Evolutionary conservation across 2,888 invertebrate genomes (phyloP).

Genomic region (Tuberolachnus salignus): DNA sequence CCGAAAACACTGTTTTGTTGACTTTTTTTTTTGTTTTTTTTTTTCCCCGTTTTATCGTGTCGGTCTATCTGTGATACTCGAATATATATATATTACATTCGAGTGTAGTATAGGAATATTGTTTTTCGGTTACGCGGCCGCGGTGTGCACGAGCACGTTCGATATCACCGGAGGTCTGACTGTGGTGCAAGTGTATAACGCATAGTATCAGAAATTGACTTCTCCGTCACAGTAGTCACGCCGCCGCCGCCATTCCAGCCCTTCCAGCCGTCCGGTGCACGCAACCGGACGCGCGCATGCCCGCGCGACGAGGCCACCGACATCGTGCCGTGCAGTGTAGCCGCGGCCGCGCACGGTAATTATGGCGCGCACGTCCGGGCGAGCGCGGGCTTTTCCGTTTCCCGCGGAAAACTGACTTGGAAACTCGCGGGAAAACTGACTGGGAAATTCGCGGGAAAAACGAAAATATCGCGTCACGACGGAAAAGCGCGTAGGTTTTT

Average conservation of each 20-base stretch:
- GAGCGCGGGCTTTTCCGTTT: background rate
- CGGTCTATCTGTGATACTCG: background rate
- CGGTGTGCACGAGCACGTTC: conserved; percentile 27
- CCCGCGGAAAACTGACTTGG: background rate
- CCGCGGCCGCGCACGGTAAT: background rate
- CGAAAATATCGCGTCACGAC: too few relatives aligned
- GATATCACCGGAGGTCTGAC: conserved; percentile 45
- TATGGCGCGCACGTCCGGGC: background rate
- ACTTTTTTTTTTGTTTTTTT: too few relatives aligned
- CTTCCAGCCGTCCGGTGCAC: conserved; percentile 25
- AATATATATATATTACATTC: background rate
- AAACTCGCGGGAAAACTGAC: too few relatives aligned
- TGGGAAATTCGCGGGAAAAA: too few relatives aligned
- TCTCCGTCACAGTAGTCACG: background rate
- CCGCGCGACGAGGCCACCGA: background rate
- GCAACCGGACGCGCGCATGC: background rate
- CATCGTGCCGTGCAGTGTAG: conserved; percentile 30
- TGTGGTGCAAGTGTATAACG: background rate
- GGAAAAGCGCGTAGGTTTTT: too few relatives aligned
- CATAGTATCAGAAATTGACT: conserved; percentile 9
- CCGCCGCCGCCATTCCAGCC: conserved; percentile 37
- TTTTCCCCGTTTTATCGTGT: too few relatives aligned
- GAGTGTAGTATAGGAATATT: background rate
- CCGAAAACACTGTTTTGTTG: too few relatives aligned
- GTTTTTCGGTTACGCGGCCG: background rate